Evolutionary conservation across 1,140 invertebrate species (phyloP).

Genomic region (Pseudomyrmex concolor): DNA sequence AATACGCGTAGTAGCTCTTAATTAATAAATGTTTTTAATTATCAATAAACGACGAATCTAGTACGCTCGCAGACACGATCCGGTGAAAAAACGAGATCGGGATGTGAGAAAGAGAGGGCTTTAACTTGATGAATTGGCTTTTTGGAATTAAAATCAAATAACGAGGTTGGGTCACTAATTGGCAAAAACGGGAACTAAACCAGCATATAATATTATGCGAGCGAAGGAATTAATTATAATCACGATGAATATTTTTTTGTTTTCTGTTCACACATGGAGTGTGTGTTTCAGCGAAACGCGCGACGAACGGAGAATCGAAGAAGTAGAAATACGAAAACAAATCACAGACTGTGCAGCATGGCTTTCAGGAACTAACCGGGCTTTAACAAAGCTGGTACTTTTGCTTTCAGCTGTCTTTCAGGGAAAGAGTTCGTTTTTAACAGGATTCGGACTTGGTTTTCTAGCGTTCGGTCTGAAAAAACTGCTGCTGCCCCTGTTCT

Average conservation of each 20-base stretch:
- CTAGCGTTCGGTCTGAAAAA: conserved; percentile 92
- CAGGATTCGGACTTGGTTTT: conserved; percentile 89
- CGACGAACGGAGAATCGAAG: conserved; percentile 15
- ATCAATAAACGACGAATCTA: conserved; percentile 30
- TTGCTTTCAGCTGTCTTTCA: conserved; percentile 84
- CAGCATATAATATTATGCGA: conserved; percentile 14
- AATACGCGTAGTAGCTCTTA: no score
- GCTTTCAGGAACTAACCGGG: conserved; percentile 81
- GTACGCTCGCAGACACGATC: conserved; percentile 33
- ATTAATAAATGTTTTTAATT: conserved; percentile 24
- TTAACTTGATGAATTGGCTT: conserved; percentile 64
- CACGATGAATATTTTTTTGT: conserved; percentile 17
- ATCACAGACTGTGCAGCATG: conserved; percentile 76
- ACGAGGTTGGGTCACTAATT: conserved; percentile 60
- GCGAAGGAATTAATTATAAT: conserved; percentile 21
- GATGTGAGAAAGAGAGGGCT: conserved; percentile 11
- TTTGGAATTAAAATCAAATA: conserved; percentile 54
- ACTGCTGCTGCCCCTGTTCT: conserved; percentile 90
- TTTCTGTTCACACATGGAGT: conserved; percentile 35
- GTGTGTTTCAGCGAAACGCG: conserved; percentile 58
- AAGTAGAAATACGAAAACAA: conserved; percentile 41
- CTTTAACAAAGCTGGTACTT: conserved; percentile 83
- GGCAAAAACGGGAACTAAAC: conserved; percentile 48
- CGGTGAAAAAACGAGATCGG: conserved; percentile 21
- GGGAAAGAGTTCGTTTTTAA: conserved; percentile 88